A percentile compares a stretch with the other conserved stretches of the same genome.
phyloP scores from a whole-genome alignment of 2,888 invertebrate genomes.

The Drosophila koepferae region DNA sequence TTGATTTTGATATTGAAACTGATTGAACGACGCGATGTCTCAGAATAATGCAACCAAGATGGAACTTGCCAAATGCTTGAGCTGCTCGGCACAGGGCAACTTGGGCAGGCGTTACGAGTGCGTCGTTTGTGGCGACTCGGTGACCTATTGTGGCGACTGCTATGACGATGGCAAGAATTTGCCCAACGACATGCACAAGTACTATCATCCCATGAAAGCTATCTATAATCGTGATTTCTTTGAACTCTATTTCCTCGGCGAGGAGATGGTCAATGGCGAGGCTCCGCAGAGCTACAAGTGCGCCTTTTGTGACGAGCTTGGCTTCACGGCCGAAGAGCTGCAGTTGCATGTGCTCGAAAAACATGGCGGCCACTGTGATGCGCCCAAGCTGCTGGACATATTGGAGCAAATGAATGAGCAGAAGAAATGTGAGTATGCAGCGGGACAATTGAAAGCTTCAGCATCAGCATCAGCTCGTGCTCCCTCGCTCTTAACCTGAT shows the following conservation, averaged over 20 bases:
- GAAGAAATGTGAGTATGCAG: constrained; percentile 45
- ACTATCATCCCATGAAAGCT: constrained; percentile 67
- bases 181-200: constrained; percentile 42
- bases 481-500: constrained; percentile 23
- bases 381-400: constrained; percentile 40
- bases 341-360: constrained; percentile 44
- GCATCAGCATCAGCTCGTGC: too few species aligned
- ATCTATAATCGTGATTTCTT: constrained; percentile 39
- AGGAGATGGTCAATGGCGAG: constrained; percentile 52
- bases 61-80: constrained; percentile 22
- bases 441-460: not conserved
- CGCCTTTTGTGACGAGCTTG: constrained; percentile 49
- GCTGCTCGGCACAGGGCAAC: constrained; percentile 31
- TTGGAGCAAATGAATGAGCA: constrained; percentile 33
- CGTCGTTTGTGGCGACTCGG: constrained; percentile 42
- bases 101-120: constrained; percentile 56
- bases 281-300: constrained; percentile 58
- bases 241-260: constrained; percentile 53
- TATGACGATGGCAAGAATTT: constrained; percentile 33
- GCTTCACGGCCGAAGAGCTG: constrained; percentile 42
- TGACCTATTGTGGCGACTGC: constrained; percentile 56
- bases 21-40: constrained; percentile 17
- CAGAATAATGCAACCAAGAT: not conserved
- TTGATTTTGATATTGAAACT: not conserved
- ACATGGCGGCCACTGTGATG: constrained; percentile 49